These are phyloP conservation scores for Nymphalis io DNA, from an alignment of 1,140 invertebrate species.

Conservation along the genomic window DNA sequence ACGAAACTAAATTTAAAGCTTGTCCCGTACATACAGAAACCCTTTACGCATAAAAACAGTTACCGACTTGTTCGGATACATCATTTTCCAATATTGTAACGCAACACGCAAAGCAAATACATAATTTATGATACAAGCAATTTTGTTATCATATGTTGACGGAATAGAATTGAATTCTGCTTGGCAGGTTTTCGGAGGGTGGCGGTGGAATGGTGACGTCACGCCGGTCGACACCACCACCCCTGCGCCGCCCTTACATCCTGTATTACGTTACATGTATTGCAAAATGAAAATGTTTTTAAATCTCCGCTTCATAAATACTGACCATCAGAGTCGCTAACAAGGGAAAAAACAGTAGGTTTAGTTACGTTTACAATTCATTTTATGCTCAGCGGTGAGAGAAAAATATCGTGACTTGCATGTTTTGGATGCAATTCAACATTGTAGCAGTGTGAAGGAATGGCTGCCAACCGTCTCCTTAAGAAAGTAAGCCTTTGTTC, in stretches of 20 bases:
- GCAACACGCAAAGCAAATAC: constrained; percentile 19
- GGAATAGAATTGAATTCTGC: constrained; percentile 4
- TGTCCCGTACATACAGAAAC: background rate
- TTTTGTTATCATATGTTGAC: constrained; percentile 3
- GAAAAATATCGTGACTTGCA: no score
- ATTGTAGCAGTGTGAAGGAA: no score
- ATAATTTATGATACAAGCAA: background rate
- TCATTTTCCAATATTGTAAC: constrained; percentile 18
- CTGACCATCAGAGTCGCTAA: constrained; percentile 13
- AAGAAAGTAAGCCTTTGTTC: no score
- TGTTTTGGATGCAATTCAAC: no score
- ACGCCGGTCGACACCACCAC: constrained; percentile 23
- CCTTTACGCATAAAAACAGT: background rate
- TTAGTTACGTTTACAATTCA: no score
- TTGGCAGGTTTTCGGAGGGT: background rate
- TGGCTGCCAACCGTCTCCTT: no score
- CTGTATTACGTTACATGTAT: constrained; percentile 12
- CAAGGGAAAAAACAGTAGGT: background rate
- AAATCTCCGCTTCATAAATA: constrained; percentile 17
- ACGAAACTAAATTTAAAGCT: no score
- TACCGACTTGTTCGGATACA: background rate
- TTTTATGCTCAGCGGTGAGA: no score
- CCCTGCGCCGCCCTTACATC: constrained; percentile 20
- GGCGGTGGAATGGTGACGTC: constrained; percentile 24
- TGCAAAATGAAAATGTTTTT: constrained; percentile 21